Percentiles rank a stretch among this genome's conserved stretches.
Evolutionary conservation across 2,113 vertebrate genomes (phyloP).

Genomic region (Semicossyphus pulcher): DNA sequence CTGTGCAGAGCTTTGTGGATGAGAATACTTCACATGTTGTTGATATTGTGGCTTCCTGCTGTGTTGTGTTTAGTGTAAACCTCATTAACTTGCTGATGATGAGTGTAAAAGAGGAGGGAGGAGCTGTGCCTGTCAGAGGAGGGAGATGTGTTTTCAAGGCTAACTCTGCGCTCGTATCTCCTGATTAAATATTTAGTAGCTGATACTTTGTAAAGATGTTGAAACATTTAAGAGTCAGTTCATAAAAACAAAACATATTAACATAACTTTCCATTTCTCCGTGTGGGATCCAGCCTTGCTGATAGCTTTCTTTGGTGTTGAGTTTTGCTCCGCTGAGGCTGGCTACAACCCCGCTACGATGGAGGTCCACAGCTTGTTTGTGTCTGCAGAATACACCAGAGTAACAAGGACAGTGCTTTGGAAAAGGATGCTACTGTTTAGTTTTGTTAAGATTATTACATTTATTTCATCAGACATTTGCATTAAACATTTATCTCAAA

Average conservation of each 20-base stretch:
- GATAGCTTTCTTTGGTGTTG: neutral
- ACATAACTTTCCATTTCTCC: neutral
- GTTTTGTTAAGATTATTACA: neutral
- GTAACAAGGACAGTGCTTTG: neutral
- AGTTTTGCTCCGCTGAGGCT: neutral
- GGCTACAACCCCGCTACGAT: neutral
- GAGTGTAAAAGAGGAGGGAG: constrained; percentile 2
- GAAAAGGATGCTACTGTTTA: neutral
- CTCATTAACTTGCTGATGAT: constrained; percentile 2
- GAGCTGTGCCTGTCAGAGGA: neutral
- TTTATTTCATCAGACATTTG: no score
- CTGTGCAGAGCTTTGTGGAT: no score
- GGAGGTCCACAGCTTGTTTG: neutral
- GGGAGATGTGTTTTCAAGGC: constrained; percentile 33
- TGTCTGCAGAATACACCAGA: neutral
- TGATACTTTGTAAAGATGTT: neutral
- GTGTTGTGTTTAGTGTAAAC: no score
- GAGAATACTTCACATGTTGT: no score
- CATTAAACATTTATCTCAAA: no score
- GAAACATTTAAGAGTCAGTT: neutral
- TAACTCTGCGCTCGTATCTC: neutral
- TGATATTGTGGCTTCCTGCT: neutral
- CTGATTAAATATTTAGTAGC: neutral
- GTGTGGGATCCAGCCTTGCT: neutral
- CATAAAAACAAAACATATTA: neutral